Base-by-base conservation (phyloP, 2,113 vertebrate genomes). In the Periophthalmus modestus region DNA sequence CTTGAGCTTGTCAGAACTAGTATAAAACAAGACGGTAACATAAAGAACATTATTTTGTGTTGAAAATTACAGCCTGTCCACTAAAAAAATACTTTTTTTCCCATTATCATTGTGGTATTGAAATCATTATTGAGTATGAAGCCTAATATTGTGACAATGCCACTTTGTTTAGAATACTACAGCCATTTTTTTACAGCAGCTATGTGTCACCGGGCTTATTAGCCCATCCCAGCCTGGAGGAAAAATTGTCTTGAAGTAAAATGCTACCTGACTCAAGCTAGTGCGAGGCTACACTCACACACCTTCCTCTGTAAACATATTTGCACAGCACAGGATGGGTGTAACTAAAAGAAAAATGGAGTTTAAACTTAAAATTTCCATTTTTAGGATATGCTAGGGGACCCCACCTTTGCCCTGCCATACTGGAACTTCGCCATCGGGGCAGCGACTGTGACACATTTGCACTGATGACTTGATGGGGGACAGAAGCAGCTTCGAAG, bases 371-470 rank as follows among this genome's bases (percentile, higher is more conserved):
- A 5, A 28, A 28, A 28, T 28, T 34, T 62, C 6, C 6, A 2
- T 74, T 52, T n/a, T 36, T 79, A 98, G 97, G 94, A 95, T 63
- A 96, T 98, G 96, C 82, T 98, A 24, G 93, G 91, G 6, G 93
- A 98, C 28, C 89, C 94, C 7, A 89, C 90, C 3, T 98, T 99
- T 59, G 95, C 95, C 58, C 93, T 99, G 24, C 97, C 97, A 2
- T 99, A 97, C 87, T 98, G 97, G 97, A 98, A 99, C 87, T 98
- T 99, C 84, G 97, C 96, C 66, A 97, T 95, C 9, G 96, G 97
- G 94, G 93, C 84, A 96, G 93, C 1, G 85, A 91, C 0, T 98
- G 96, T 50, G 96, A 98, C 77, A 98, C 77, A 94, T 98, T 88
- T 99, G 97, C 89, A 96, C 94, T 0, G 96, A 98, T 72, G 96